These are phyloP conservation scores for Onychostruthus taczanowskii DNA, from an alignment of 2,113 vertebrate species.

Conservation along the genomic window DNA sequence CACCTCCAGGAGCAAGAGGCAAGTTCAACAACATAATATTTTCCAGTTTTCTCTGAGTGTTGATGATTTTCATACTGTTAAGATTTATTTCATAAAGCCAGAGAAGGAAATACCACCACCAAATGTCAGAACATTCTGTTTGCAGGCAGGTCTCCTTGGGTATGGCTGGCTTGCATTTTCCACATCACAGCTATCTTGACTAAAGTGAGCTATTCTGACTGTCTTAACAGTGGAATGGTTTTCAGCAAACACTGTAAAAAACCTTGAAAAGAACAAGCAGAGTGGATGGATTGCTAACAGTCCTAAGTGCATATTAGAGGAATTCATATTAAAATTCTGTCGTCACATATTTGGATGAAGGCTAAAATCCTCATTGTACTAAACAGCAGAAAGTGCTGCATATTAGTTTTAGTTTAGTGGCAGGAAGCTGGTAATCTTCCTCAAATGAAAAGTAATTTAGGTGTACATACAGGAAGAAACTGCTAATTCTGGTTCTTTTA, in stretches of 20 bases:
- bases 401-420: not conserved
- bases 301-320: not conserved
- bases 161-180: not conserved
- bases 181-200: not conserved
- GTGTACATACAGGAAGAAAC: not conserved
- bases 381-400: not conserved
- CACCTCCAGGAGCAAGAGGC: constrained; percentile 9
- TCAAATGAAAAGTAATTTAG: not conserved
- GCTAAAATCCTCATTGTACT: not conserved
- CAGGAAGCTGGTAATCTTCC: not conserved
- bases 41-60: constrained; percentile 7
- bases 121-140: not conserved
- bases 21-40: not conserved
- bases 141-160: not conserved
- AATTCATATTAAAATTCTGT: not conserved
- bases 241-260: not conserved
- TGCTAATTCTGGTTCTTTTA: not conserved
- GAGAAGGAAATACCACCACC: not conserved
- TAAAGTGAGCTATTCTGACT: not conserved
- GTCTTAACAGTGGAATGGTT: not conserved
- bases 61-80: not conserved
- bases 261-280: not conserved
- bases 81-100: not conserved
- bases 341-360: not conserved
- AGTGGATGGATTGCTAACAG: not conserved